These are phyloP conservation scores for Aplysia californica DNA, from an alignment of 1,140 invertebrate genomes.

Conservation along the genomic window DNA sequence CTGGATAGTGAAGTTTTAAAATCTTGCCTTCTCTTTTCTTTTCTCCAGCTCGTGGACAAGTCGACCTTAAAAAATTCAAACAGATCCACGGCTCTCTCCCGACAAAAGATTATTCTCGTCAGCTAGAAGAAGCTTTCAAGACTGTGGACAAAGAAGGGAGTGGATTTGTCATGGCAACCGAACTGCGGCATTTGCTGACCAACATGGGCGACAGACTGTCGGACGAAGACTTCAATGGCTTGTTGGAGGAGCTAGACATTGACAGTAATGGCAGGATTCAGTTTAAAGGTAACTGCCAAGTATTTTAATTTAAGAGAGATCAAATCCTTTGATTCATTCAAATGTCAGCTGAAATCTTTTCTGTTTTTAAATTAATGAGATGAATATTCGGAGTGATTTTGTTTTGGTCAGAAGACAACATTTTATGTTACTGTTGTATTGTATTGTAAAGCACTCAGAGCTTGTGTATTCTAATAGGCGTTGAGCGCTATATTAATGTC, in stretches of 20 bases:
- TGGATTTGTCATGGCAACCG: constrained; percentile 93
- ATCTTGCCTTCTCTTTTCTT: no score
- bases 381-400: no score
- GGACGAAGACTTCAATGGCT: constrained; percentile 81
- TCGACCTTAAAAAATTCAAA: constrained; percentile 31
- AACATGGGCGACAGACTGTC: constrained; percentile 90
- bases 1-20: no score
- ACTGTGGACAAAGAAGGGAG: constrained; percentile 98
- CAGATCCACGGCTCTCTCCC: constrained; percentile 30
- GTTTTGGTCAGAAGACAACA: neutral
- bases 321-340: no score
- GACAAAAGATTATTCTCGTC: constrained; percentile 26
- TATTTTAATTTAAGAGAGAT: no score
- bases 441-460: no score
- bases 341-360: no score
- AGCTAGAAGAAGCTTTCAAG: constrained; percentile 88
- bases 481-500: no score
- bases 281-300: constrained; percentile 41
- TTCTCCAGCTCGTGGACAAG: no score
- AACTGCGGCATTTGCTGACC: constrained; percentile 94
- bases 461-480: no score
- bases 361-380: no score
- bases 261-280: constrained; percentile 48
- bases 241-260: constrained; percentile 46
- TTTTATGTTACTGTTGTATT: no score